These are phyloP conservation scores for Elysia crispata DNA, from an alignment of 2,888 invertebrate genomes.

Conservation along the genomic window DNA sequence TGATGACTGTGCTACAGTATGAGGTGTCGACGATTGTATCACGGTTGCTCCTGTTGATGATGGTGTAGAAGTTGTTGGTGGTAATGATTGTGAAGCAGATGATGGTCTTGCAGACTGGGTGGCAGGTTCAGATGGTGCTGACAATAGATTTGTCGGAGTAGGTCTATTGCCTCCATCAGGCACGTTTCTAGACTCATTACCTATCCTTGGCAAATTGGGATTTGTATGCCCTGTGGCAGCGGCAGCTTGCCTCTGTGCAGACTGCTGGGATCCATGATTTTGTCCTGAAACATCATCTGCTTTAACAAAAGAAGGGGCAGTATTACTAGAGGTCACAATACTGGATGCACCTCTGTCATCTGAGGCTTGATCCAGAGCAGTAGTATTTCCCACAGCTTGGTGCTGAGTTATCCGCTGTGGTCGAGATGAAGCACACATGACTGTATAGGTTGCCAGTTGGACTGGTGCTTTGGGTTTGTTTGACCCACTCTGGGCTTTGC, in stretches of 20 bases:
- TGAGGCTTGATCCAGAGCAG: neutral
- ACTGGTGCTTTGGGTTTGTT: neutral
- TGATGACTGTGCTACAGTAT: neutral
- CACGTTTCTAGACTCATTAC: too few relatives aligned
- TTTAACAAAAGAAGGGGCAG: neutral
- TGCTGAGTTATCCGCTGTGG: neutral
- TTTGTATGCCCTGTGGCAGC: too few relatives aligned
- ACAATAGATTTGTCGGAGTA: too few relatives aligned
- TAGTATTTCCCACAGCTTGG: neutral
- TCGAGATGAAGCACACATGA: too few relatives aligned
- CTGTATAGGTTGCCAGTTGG: neutral
- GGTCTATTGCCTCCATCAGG: too few relatives aligned
- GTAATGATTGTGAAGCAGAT: constrained; percentile 1
- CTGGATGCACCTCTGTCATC: neutral
- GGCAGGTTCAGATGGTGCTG: constrained; percentile 3
- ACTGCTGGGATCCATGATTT: too few relatives aligned
- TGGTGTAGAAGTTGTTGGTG: neutral
- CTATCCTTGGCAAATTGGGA: too few relatives aligned
- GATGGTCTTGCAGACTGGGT: neutral
- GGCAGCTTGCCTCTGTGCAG: too few relatives aligned
- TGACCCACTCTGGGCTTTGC: too few relatives aligned
- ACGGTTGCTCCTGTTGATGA: neutral
- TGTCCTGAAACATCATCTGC: neutral
- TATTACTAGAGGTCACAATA: neutral
- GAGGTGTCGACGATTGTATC: neutral